phyloP scores from a whole-genome alignment of 2,888 invertebrate species.

The Alloplasta piceator region DNA sequence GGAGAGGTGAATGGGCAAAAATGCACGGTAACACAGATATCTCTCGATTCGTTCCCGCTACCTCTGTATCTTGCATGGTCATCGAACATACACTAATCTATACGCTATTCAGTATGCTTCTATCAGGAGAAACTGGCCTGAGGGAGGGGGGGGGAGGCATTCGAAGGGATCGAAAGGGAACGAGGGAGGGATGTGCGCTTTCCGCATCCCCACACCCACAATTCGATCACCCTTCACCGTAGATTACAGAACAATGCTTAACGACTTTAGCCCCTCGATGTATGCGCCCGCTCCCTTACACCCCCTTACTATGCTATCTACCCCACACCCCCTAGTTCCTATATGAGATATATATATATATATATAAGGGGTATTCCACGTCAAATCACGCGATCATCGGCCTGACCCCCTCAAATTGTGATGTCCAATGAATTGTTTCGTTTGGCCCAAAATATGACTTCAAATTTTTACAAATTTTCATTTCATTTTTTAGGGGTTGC shows the following conservation, averaged over 20 bases:
- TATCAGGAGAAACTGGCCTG: constrained; percentile 9
- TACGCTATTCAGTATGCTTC: constrained; percentile 32
- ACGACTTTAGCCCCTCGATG: constrained; percentile 65
- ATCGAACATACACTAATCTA: constrained; percentile 32
- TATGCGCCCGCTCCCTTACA: constrained; percentile 14
- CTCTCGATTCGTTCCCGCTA: constrained; percentile 5
- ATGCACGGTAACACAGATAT: constrained; percentile 8
- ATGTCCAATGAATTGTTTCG: too few relatives aligned
- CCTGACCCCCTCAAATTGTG: too few relatives aligned
- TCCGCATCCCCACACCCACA: constrained; percentile 41
- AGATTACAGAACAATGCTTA: constrained; percentile 67
- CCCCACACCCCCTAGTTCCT: not conserved
- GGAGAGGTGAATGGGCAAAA: not conserved
- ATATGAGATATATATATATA: too few relatives aligned
- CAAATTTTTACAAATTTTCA: too few relatives aligned
- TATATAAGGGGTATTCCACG: too few relatives aligned
- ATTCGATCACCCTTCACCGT: constrained; percentile 38
- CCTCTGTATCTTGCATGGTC: constrained; percentile 19
- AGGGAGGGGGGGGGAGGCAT: not conserved
- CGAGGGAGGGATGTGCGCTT: constrained; percentile 16
- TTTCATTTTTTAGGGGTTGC: too few relatives aligned
- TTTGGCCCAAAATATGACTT: too few relatives aligned
- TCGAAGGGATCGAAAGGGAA: not conserved
- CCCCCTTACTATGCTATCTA: not conserved
- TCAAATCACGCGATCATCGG: too few relatives aligned